These are phyloP conservation scores for Neostethus bicornis DNA, from an alignment of 2,797 vertebrate genomes.

Conservation along the genomic window DNA sequence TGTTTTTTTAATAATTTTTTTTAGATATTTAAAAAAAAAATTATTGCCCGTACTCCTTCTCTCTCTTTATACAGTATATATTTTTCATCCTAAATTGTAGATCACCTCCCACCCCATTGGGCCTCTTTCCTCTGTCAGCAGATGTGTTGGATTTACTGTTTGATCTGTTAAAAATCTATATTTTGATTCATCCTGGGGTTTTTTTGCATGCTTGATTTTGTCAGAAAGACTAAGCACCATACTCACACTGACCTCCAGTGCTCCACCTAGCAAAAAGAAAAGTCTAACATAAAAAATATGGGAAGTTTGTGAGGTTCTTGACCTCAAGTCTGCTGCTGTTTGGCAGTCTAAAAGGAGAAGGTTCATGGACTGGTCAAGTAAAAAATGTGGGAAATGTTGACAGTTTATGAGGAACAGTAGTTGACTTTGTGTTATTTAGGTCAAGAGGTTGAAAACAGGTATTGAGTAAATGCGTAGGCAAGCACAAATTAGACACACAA, in stretches of 20 bases:
- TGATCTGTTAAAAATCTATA: constrained; percentile 45
- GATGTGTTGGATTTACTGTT: constrained; percentile 27
- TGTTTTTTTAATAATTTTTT: no score
- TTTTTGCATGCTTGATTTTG: constrained; percentile 19
- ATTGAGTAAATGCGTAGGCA: constrained; percentile 33
- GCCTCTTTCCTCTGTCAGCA: constrained; percentile 35
- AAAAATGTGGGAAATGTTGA: constrained; percentile 47
- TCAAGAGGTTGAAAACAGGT: constrained; percentile 22
- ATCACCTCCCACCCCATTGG: neutral
- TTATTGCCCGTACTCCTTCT: no score
- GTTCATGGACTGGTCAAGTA: constrained; percentile 52
- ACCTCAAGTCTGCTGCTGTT: constrained; percentile 41
- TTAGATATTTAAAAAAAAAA: no score
- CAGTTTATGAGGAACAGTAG: constrained; percentile 43
- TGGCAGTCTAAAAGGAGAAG: constrained; percentile 23
- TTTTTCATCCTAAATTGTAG: neutral
- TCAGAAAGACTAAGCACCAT: constrained; percentile 25
- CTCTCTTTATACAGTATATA: no score
- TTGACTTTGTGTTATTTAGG: constrained; percentile 52
- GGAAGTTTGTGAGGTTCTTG: constrained; percentile 36
- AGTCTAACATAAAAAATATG: constrained; percentile 16
- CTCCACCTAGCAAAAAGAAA: constrained; percentile 11
- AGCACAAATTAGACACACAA: constrained; percentile 9
- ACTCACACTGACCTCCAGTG: constrained; percentile 23
- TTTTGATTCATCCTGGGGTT: constrained; percentile 35